These are phyloP conservation scores for Eulacestoma nigropectus DNA, from an alignment of 2,113 vertebrate species.

Conservation along the genomic window DNA sequence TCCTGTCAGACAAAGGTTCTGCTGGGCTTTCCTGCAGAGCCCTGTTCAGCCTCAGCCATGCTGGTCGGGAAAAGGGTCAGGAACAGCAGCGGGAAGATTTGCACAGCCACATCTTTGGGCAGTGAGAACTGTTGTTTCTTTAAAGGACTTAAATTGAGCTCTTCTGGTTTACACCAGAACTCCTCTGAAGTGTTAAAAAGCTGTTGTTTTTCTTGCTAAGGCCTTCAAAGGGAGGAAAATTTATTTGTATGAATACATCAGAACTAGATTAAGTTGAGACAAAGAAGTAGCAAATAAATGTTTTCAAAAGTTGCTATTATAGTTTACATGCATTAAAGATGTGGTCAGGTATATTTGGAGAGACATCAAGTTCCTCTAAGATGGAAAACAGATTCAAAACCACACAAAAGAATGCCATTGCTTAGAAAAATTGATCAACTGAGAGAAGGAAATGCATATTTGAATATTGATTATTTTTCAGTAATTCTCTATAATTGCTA, in stretches of 20 bases:
- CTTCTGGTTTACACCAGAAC: background rate
- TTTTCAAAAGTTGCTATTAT: background rate
- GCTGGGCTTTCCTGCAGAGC: background rate
- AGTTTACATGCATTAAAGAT: background rate
- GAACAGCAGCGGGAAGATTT: background rate
- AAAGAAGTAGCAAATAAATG: background rate
- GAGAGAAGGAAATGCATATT: background rate
- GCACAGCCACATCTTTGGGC: background rate
- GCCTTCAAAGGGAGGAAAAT: background rate
- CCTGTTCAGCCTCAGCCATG: background rate
- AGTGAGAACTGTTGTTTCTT: background rate
- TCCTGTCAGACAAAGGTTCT: background rate
- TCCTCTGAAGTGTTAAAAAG: background rate
- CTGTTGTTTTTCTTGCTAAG: background rate
- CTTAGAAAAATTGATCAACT: background rate
- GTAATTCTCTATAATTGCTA: background rate
- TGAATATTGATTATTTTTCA: background rate
- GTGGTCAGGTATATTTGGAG: background rate
- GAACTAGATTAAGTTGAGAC: background rate
- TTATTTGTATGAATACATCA: background rate
- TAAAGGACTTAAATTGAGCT: background rate
- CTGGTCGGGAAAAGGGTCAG: rapidly evolving
- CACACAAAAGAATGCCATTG: background rate
- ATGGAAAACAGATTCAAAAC: background rate
- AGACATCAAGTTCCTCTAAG: background rate